These are phyloP conservation scores for Antechinus stuartii DNA, from an alignment of 2,113 vertebrate species.

Conservation along the genomic window DNA sequence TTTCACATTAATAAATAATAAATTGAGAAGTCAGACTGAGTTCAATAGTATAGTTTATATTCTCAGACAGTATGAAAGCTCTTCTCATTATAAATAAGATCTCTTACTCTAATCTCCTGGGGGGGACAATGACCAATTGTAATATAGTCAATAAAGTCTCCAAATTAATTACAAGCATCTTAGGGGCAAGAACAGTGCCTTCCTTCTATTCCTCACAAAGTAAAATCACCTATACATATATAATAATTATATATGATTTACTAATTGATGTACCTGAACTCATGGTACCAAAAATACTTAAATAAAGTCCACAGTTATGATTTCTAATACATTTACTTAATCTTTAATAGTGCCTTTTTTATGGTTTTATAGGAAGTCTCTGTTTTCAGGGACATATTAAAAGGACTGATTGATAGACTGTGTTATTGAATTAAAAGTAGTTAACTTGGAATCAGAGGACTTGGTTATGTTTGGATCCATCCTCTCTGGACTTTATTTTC, in stretches of 20 bases:
- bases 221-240: not conserved
- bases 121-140: not conserved
- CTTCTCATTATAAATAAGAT: not conserved
- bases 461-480: not conserved
- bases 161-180: not conserved
- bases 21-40: not conserved
- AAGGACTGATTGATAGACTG: not conserved
- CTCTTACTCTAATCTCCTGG: not conserved
- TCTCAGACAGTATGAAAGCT: not conserved
- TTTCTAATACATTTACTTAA: not conserved
- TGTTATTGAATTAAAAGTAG: not conserved
- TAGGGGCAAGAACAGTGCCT: not conserved
- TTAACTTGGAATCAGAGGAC: not conserved
- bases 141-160: not conserved
- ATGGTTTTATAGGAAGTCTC: not conserved
- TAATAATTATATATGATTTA: not conserved
- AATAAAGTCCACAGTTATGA: not conserved
- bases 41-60: not conserved
- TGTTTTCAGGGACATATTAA: not conserved
- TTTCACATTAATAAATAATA: not conserved
- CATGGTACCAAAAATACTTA: not conserved
- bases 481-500: not conserved
- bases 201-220: not conserved
- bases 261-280: not conserved
- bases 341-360: not conserved